Base-by-base conservation (phyloP, 1,140 invertebrate genomes). In the Zeugodacus cucurbitae region DNA sequence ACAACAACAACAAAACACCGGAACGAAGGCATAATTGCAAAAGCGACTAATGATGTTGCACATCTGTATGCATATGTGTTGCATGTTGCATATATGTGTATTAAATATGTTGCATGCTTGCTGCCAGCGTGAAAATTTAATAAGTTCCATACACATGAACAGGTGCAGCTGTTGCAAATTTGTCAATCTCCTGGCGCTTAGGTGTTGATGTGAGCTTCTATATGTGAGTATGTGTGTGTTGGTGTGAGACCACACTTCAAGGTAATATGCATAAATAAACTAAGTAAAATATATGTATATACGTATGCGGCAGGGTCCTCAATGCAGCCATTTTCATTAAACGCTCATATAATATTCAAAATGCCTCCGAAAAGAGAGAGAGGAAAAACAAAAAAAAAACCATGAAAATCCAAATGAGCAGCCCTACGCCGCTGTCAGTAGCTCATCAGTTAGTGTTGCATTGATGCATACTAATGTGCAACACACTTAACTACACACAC, bases 321-420 rank as follows among this genome's bases (percentile, higher is more conserved):
- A 48, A 48, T 82, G 44, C 37, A 82, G 41, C 74, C 26, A 82
- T 82, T 82, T 82, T 82, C 74, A 82, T 82, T 82, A 82, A 82
- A 41, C 41, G 74, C 74, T 82, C 41, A 82, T 82, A 82, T 82
- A 82, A 48, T 82, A 82, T 82, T 82, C 74, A 82, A 26, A 82
- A 48, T 14, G 37, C 26, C n/a, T 26, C 17, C 48, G 48, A 54
- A 54, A 54, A 54, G 20, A 4, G 3, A 54, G 11, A 3, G 10
- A n/a, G n/a, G n/a, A 10, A 62, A 62, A 59, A 59, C 0, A 1
- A 59, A n/a, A 29, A 67, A 78, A 78, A 48, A 78, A 11, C 14
- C 0, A 14, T n/a, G 22, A 54, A 82, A 48, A 82, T 82, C 44
- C n/a, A 82, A 82, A 44, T 82, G 37, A 82, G 74, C 11, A 82